phyloP scores from a whole-genome alignment of 2,797 vertebrate genomes.

The Squalus acanthias region DNA sequence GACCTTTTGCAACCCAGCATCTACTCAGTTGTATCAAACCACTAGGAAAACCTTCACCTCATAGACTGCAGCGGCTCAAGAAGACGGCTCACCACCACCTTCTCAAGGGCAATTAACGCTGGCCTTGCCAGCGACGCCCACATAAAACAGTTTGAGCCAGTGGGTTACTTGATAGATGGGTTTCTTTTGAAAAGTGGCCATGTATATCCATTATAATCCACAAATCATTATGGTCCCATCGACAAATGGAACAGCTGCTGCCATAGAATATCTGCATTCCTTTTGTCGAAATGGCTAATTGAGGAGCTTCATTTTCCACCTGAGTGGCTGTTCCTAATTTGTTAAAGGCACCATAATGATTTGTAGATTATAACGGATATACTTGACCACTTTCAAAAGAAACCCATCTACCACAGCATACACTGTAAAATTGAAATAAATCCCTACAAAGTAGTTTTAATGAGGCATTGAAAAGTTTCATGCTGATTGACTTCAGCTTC shows the following conservation, averaged over 20 bases:
- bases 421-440: neutral
- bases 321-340: neutral
- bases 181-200: neutral
- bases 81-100: too few relatives aligned
- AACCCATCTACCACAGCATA: neutral
- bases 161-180: neutral
- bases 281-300: neutral
- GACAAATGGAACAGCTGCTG: neutral
- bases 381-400: neutral
- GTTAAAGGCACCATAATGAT: neutral
- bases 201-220: neutral
- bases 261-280: neutral
- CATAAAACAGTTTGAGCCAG: neutral
- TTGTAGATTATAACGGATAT: neutral
- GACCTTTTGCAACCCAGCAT: neutral
- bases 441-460: neutral
- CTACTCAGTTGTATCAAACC: too few relatives aligned
- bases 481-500: neutral
- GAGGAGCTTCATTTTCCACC: neutral
- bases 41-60: too few relatives aligned
- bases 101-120: too few relatives aligned
- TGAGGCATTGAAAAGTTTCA: neutral
- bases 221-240: neutral
- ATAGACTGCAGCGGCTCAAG: too few relatives aligned
- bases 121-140: too few relatives aligned